Evolutionary conservation across 2,797 vertebrate species (phyloP), one percentile per base, ranked within the genome.

Genomic region (Cuniculus paca): DNA sequence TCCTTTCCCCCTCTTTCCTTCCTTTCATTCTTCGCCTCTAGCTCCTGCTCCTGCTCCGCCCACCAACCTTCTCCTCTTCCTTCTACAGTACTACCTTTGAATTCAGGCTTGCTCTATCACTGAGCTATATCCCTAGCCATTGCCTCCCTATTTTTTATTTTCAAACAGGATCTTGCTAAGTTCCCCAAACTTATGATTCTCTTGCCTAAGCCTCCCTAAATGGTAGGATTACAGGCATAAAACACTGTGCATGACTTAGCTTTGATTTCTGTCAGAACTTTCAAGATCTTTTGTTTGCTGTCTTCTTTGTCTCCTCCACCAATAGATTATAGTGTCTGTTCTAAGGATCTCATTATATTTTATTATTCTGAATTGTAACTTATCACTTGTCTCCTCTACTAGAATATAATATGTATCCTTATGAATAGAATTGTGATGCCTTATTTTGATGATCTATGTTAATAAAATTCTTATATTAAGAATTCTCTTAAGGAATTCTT

Each of bases 401-500:
- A 56, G 34, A 65, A 48, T 34, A 2, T 56, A 61, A 70, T n/a
- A 39, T 52, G 74, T 77, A 26, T 79, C 4, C 20, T 81, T 91
- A 20, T 56, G 24, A 45, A 42, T 93, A 88, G 28, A 42, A 31
- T 39, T 77, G 6, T 28, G 28, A 39, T 72, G 36, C 0, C 26
- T 94, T 94, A 36, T 86, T 92, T 90, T 75, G 50, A 75, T 26
- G 88, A 70, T 20, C 4, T 45, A 52, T 4, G 2, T 2, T 52
- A 48, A 54, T 48, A 45, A 52, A 70, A 60, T 80, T 56, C n/a
- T 80, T 80, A 17, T 24, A 3, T 52, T 75, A 92, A 81, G 24
- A 11, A 88, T 94, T 95, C 13, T 78, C 88, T 72, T 70, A 75
- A 78, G 45, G 26, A 14, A 82, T 94, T 92, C 8, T 61, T 88